phyloP scores from a whole-genome alignment of 2,888 invertebrate species.

The Cyrtodaria siliqua region DNA sequence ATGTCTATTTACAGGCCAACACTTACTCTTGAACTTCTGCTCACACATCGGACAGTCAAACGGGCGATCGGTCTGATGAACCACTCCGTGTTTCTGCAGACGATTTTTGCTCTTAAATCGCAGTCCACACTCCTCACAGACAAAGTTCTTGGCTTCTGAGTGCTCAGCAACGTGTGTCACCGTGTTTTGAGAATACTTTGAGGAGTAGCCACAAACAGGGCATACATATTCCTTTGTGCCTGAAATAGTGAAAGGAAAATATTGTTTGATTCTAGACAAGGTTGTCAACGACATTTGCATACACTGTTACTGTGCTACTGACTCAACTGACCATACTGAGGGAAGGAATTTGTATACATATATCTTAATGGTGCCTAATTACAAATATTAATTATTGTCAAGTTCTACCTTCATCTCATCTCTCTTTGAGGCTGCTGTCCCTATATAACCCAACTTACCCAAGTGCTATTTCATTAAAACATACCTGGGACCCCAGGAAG shows the following conservation, averaged over 20 bases:
- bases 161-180: conserved; percentile 32
- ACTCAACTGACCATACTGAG: no score
- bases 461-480: no score
- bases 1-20: no score
- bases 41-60: conserved; percentile 39
- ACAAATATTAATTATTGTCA: neutral
- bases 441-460: no score
- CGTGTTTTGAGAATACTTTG: conserved; percentile 26
- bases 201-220: conserved; percentile 32
- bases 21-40: conserved; percentile 45
- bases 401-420: no score
- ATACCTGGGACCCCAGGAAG: no score
- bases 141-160: conserved; percentile 19
- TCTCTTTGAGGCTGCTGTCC: no score
- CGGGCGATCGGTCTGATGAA: conserved; percentile 23
- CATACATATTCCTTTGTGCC: conserved; percentile 25
- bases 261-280: no score
- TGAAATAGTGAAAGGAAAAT: conserved; percentile 2
- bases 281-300: no score
- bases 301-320: no score
- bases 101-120: conserved; percentile 27
- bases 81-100: conserved; percentile 22
- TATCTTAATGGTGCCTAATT: neutral
- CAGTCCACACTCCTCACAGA: conserved; percentile 45
- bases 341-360: neutral